Evolutionary conservation across 1,140 invertebrate species (phyloP).

Genomic region (Drosophila tristis): DNA sequence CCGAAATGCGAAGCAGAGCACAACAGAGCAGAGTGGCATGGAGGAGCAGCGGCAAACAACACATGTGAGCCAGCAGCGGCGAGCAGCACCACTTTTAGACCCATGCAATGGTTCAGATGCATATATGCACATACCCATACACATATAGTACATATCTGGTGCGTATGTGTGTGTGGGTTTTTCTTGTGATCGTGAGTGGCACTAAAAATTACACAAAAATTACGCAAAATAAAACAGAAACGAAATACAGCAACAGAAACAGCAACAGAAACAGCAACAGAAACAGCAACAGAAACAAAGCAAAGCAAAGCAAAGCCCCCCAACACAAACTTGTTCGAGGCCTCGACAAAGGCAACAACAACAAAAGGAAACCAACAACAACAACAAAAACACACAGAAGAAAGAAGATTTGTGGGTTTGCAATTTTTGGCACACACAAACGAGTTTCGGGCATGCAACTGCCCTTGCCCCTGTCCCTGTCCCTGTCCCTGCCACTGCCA

Average conservation of each 20-base stretch:
- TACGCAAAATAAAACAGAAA: conserved; percentile 52
- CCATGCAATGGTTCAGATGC: conserved; percentile 26
- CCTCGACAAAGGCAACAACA: too few relatives aligned
- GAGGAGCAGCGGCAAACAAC: conserved; percentile 17
- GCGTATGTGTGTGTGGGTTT: conserved; percentile 9
- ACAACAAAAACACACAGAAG: background rate
- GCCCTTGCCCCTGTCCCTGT: background rate
- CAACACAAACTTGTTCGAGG: conserved; percentile 29
- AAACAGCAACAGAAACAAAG: conserved; percentile 18
- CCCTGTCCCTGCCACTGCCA: background rate
- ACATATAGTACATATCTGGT: background rate
- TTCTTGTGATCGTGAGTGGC: conserved; percentile 34
- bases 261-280: conserved; percentile 8
- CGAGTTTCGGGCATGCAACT: conserved; percentile 39
- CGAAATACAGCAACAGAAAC: conserved; percentile 16
- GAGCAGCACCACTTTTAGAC: conserved; percentile 30
- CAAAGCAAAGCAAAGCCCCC: conserved; percentile 8
- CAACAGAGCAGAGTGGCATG: conserved; percentile 9
- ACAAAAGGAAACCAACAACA: background rate
- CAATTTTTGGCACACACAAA: conserved; percentile 77
- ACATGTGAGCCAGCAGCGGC: conserved; percentile 53
- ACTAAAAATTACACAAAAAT: conserved; percentile 75
- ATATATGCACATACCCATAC: too few relatives aligned
- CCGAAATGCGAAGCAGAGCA: conserved; percentile 51
- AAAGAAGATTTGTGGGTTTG: conserved; percentile 72